Conservation (phyloP, 2,113 vertebrate species). For the Atherinomorus stipes region DNA sequence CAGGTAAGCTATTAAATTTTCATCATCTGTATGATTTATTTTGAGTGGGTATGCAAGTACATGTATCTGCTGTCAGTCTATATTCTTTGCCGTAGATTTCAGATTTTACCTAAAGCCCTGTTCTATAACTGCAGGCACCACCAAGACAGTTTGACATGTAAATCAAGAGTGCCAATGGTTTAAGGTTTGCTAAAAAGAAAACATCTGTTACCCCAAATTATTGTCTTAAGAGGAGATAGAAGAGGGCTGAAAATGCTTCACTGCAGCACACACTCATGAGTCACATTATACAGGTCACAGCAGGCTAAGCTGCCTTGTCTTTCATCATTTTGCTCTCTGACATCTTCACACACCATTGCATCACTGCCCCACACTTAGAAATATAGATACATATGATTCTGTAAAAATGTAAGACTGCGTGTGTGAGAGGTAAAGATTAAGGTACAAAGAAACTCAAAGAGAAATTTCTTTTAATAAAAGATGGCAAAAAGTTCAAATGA, state of each 20-base stretch:
- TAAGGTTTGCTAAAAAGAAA: slow-evolving; percentile 34
- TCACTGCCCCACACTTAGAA: slow-evolving; percentile 48
- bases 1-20: slow-evolving; percentile 41
- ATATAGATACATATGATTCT: slow-evolving; percentile 15
- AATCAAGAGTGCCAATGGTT: slow-evolving; percentile 7
- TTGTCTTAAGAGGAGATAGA: slow-evolving; percentile 15
- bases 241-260: slow-evolving; percentile 6
- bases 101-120: neutral
- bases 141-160: slow-evolving; percentile 28
- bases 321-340: slow-evolving; percentile 51
- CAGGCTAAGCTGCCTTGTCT: slow-evolving; percentile 62
- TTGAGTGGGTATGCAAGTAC: slow-evolving; percentile 12
- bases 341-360: slow-evolving; percentile 54
- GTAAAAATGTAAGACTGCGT: slow-evolving; percentile 12
- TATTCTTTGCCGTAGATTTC: neutral
- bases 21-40: slow-evolving; percentile 41
- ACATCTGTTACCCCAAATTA: slow-evolving; percentile 35
- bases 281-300: slow-evolving; percentile 34
- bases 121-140: slow-evolving; percentile 18
- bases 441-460: slow-evolving; percentile 2
- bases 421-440: slow-evolving; percentile 16
- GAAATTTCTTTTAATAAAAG: too few species aligned
- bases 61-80: neutral
- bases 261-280: slow-evolving; percentile 6
- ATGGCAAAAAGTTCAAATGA: slow-evolving; percentile 16